A percentile compares a stretch with the other conserved stretches of the same genome.
phyloP scores from a whole-genome alignment of 2,797 vertebrate genomes.

The Galaxias olidus region DNA sequence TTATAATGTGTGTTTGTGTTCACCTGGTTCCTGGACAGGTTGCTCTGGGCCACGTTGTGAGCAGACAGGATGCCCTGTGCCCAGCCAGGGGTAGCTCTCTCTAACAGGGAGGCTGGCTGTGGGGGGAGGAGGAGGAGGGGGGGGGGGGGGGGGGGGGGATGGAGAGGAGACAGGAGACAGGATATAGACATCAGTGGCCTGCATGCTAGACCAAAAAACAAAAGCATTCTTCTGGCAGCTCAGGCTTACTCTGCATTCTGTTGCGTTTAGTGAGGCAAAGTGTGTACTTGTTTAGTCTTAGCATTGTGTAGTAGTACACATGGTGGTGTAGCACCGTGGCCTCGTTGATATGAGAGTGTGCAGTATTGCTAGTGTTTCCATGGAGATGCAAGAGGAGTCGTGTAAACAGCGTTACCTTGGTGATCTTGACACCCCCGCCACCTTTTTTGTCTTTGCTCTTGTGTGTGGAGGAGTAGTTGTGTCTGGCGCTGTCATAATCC shows the following conservation, averaged over 20 bases:
- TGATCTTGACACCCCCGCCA: constrained; percentile 81
- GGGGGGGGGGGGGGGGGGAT: neutral
- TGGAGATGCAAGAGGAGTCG: neutral
- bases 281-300: too few relatives aligned
- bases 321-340: too few relatives aligned
- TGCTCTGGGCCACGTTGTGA: constrained; percentile 98
- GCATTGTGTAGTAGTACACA: too few relatives aligned
- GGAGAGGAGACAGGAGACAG: constrained; percentile 36
- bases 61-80: constrained; percentile 99
- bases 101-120: constrained; percentile 94
- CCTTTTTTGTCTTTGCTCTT: constrained; percentile 93
- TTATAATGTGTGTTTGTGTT: constrained; percentile 16
- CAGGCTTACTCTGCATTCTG: too few relatives aligned
- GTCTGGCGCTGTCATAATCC: constrained; percentile 95
- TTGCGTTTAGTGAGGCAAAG: too few relatives aligned
- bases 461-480: constrained; percentile 91
- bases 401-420: constrained; percentile 76
- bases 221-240: too few relatives aligned
- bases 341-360: too few relatives aligned
- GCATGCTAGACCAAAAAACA: too few relatives aligned
- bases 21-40: constrained; percentile 98
- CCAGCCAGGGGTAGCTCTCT: constrained; percentile 98
- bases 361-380: too few relatives aligned
- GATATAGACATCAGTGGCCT: constrained; percentile 17
- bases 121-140: constrained; percentile 20